phyloP scores from a whole-genome alignment of 2,797 vertebrate species.

The Labeo calbasu region DNA sequence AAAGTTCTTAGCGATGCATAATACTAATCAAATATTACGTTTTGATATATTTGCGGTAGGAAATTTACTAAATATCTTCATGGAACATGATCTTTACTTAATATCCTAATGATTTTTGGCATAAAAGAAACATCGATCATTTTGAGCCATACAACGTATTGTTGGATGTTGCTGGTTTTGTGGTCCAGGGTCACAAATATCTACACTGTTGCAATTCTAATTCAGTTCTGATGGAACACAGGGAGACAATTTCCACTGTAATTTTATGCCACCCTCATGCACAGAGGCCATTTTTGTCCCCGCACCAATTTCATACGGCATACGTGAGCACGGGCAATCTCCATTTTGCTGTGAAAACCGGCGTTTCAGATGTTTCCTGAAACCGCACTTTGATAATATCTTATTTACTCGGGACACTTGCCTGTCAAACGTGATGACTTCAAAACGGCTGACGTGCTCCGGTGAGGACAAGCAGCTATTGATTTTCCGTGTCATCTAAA shows the following conservation, averaged over 20 bases:
- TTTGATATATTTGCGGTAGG: no score
- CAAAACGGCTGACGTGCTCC: slow-evolving; percentile 48
- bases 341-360: slow-evolving; percentile 25
- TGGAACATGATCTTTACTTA: no score
- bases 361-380: slow-evolving; percentile 17
- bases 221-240: slow-evolving; percentile 25
- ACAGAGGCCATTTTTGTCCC: slow-evolving; percentile 21
- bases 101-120: no score
- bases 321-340: slow-evolving; percentile 13
- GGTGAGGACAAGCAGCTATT: slow-evolving; percentile 53
- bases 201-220: neutral
- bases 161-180: no score
- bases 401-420: slow-evolving; percentile 52
- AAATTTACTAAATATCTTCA: no score
- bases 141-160: no score
- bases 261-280: neutral
- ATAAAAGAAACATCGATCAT: no score
- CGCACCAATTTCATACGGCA: neutral
- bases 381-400: slow-evolving; percentile 39
- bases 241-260: slow-evolving; percentile 21
- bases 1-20: no score
- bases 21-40: no score
- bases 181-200: neutral
- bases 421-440: slow-evolving; percentile 54
- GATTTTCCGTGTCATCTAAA: slow-evolving; percentile 59